A percentile compares a stretch with the other conserved stretches of the same genome.
These are phyloP conservation scores for Synanthedon formicaeformis DNA, from an alignment of 2,888 invertebrate genomes.

Conservation along the genomic window DNA sequence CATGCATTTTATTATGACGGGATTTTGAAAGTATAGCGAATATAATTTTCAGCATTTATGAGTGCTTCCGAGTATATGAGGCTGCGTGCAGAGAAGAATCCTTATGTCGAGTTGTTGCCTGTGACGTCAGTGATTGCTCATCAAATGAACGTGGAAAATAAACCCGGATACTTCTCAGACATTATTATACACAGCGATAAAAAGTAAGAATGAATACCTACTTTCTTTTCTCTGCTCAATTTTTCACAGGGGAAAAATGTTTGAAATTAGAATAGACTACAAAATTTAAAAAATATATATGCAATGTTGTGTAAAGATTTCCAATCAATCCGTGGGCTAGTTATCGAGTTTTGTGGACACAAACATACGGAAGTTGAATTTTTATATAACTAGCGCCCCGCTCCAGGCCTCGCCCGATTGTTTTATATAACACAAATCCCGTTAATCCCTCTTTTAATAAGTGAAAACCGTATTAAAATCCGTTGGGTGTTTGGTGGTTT, in stretches of 20 bases:
- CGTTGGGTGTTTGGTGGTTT: too few species aligned
- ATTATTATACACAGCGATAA: conserved; percentile 71
- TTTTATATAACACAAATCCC: too few species aligned
- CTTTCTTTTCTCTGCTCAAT: neutral
- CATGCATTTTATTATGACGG: neutral
- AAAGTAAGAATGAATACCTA: conserved; percentile 40
- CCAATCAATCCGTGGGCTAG: too few species aligned
- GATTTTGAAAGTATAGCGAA: neutral
- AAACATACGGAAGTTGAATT: too few species aligned
- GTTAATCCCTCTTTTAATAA: too few species aligned
- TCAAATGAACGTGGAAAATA: conserved; percentile 62
- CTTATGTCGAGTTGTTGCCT: conserved; percentile 60
- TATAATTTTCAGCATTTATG: conserved; percentile 66
- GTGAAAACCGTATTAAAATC: too few species aligned
- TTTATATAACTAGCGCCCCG: too few species aligned
- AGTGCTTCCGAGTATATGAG: conserved; percentile 67
- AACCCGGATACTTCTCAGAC: conserved; percentile 72
- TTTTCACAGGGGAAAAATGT: neutral
- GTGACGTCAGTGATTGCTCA: conserved; percentile 72
- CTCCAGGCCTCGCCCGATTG: too few species aligned
- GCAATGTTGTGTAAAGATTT: too few species aligned
- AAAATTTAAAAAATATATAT: too few species aligned
- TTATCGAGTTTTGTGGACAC: too few species aligned
- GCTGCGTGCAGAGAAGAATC: conserved; percentile 43
- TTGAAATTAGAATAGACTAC: too few species aligned